These are phyloP conservation scores for Graphium colonna DNA, from an alignment of 2,888 invertebrate genomes.

Conservation along the genomic window DNA sequence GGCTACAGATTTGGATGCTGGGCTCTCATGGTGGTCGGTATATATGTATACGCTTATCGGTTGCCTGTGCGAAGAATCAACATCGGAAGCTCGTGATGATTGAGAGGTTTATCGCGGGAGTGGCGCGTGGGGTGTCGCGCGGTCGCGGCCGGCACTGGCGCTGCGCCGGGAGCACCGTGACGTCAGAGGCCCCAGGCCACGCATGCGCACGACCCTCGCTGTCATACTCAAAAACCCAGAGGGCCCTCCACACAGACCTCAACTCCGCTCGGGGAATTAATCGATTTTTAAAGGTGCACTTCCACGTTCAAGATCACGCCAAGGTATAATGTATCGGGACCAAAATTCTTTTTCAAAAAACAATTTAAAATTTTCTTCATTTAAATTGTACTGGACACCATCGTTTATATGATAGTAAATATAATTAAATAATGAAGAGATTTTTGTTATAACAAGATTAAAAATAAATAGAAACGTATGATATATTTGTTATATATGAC, in stretches of 20 bases:
- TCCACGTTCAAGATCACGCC: constrained; percentile 9
- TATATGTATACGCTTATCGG: constrained; percentile 36
- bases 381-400: no score
- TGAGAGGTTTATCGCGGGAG: constrained; percentile 52
- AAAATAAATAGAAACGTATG: no score
- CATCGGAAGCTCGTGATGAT: constrained; percentile 68
- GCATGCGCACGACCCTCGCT: constrained; percentile 45
- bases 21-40: constrained; percentile 36
- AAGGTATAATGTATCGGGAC: no score
- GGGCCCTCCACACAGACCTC: constrained; percentile 75
- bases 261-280: constrained; percentile 72
- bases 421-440: no score
- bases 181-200: constrained; percentile 54
- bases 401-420: no score
- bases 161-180: constrained; percentile 69
- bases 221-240: constrained; percentile 66
- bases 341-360: no score
- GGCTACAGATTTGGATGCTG: constrained; percentile 7
- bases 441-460: no score
- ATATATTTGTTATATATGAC: no score
- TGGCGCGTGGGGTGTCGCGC: constrained; percentile 71
- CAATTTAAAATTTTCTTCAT: no score
- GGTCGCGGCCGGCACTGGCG: constrained; percentile 72
- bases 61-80: constrained; percentile 39
- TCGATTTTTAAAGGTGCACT: constrained; percentile 75